Percentiles rank a stretch among this genome's conserved stretches.
These are phyloP conservation scores for Spodoptera picta DNA, from an alignment of 2,888 invertebrate species.

Conservation along the genomic window DNA sequence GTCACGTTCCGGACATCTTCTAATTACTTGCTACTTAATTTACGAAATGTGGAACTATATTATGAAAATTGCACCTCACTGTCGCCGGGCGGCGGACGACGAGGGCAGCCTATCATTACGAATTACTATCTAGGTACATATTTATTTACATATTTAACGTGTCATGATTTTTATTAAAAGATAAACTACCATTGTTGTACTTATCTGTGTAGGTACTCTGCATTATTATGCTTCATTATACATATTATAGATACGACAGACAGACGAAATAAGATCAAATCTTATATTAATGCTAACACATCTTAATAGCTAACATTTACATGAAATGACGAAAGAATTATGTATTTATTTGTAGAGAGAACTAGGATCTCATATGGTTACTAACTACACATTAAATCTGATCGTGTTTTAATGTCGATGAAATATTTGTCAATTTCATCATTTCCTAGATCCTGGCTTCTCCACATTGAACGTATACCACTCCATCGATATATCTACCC, in stretches of 20 bases:
- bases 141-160: not conserved
- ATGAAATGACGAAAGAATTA: constrained; percentile 13
- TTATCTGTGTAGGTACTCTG: not conserved
- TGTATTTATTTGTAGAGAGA: constrained; percentile 3
- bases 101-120: constrained; percentile 2
- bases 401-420: too few species aligned
- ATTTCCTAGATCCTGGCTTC: constrained; percentile 1
- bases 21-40: constrained; percentile 4
- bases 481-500: constrained; percentile 10
- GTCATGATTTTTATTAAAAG: constrained; percentile 6
- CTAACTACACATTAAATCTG: too few species aligned
- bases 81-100: constrained; percentile 4
- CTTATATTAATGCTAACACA: constrained; percentile 30
- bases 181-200: constrained; percentile 12
- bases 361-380: not conserved
- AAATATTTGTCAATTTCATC: too few species aligned
- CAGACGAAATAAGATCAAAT: constrained; percentile 27
- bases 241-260: constrained; percentile 3
- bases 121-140: constrained; percentile 1
- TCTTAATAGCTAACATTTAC: constrained; percentile 30
- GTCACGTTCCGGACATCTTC: constrained; percentile 20
- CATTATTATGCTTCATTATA: constrained; percentile 11
- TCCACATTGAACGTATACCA: constrained; percentile 1
- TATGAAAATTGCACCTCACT: not conserved
- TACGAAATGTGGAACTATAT: not conserved